These are phyloP conservation scores for Schizothorax lantsangensis DNA, from an alignment of 2,797 vertebrate species.

Conservation along the genomic window DNA sequence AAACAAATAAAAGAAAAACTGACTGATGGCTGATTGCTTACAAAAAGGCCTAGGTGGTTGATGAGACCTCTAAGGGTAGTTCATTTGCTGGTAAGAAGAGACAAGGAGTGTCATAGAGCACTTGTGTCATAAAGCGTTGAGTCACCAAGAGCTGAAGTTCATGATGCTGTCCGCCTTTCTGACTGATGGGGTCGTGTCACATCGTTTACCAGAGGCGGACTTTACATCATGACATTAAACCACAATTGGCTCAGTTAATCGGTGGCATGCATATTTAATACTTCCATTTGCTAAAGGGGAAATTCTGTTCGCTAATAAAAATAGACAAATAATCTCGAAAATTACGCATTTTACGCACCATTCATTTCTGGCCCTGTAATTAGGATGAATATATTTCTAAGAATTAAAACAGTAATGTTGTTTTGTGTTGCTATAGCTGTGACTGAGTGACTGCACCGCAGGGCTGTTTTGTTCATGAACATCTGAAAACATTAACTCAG, in stretches of 20 bases:
- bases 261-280: slow-evolving; percentile 42
- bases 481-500: slow-evolving; percentile 5
- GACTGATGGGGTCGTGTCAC: slow-evolving; percentile 32
- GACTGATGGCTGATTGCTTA: slow-evolving; percentile 2
- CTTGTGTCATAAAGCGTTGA: slow-evolving; percentile 2
- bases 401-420: slow-evolving; percentile 2
- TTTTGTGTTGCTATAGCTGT: slow-evolving; percentile 22
- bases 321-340: neutral
- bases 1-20: slow-evolving; percentile 1
- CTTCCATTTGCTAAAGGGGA: slow-evolving; percentile 24
- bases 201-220: neutral
- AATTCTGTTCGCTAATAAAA: slow-evolving; percentile 15
- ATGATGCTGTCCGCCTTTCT: neutral
- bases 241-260: slow-evolving; percentile 42
- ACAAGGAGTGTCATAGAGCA: neutral
- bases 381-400: slow-evolving; percentile 10
- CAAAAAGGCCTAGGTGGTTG: neutral
- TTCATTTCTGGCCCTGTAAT: slow-evolving; percentile 6
- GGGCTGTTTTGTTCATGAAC: neutral
- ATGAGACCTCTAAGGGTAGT: neutral
- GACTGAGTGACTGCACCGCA: neutral
- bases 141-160: slow-evolving; percentile 32
- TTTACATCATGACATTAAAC: slow-evolving; percentile 28
- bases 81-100: neutral
- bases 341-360: neutral